These are phyloP conservation scores for Saccostrea echinata DNA, from an alignment of 1,140 invertebrate species.

Conservation along the genomic window DNA sequence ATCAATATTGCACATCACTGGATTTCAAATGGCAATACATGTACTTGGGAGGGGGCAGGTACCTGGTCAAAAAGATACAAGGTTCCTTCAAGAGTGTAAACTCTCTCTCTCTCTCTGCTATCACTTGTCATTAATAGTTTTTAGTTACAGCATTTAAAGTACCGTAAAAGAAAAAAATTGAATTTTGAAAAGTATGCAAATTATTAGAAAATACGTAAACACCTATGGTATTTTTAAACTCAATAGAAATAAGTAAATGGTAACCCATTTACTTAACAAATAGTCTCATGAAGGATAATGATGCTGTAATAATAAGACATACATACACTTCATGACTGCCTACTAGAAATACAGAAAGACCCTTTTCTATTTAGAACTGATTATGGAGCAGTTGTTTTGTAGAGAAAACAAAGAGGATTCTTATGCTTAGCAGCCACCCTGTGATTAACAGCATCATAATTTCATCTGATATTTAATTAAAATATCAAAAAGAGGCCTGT, in stretches of 20 bases:
- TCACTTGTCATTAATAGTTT: too few relatives aligned
- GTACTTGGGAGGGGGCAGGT: too few relatives aligned
- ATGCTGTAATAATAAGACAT: slow-evolving; percentile 5
- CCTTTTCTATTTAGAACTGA: neutral
- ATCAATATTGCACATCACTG: too few relatives aligned
- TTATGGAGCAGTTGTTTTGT: slow-evolving; percentile 16
- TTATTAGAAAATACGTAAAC: neutral
- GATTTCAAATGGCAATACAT: too few relatives aligned
- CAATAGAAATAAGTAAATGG: neutral
- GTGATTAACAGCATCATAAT: neutral
- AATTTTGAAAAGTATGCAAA: too few relatives aligned
- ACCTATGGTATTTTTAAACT: neutral
- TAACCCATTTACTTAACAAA: neutral
- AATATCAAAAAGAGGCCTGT: neutral
- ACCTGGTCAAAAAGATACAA: too few relatives aligned
- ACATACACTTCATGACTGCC: neutral
- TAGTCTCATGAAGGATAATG: neutral
- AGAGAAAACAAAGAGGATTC: neutral
- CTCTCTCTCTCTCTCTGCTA: too few relatives aligned
- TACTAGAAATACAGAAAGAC: neutral
- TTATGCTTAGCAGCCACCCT: neutral
- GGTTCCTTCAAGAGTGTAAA: too few relatives aligned
- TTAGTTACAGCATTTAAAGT: too few relatives aligned
- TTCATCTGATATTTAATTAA: neutral
- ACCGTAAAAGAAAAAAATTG: too few relatives aligned